Evolutionary conservation across 2,113 vertebrate genomes (phyloP).

Genomic region (Oreochromis niloticus): DNA sequence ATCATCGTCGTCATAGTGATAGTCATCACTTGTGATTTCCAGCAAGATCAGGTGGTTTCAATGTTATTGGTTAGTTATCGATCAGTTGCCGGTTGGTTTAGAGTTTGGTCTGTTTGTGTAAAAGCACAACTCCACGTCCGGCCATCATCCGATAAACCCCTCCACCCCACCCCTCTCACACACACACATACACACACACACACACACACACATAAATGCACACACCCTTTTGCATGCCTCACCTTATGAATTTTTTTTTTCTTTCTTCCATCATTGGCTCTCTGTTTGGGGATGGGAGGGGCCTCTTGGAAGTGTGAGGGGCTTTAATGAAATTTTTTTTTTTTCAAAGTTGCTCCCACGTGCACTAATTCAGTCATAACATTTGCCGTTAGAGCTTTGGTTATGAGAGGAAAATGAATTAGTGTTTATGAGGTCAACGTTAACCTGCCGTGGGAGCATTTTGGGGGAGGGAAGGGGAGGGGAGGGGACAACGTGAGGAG

Average conservation of each 20-base stretch:
- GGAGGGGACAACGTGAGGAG: not conserved
- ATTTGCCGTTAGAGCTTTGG: not conserved
- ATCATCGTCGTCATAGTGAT: slow-evolving; percentile 14
- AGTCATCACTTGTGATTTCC: slow-evolving; percentile 25
- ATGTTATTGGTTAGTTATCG: slow-evolving; percentile 47
- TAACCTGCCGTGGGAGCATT: not conserved
- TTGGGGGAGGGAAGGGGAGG: not conserved
- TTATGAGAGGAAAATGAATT: not conserved
- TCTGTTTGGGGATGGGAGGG: slow-evolving; percentile 35
- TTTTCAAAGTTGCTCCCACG: not conserved
- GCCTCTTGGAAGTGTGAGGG: slow-evolving; percentile 19
- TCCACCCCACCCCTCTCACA: not conserved
- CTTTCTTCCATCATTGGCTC: slow-evolving; percentile 35
- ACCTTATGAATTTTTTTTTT: slow-evolving; percentile 23
- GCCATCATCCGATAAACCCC: not conserved
- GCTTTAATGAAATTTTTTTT: not conserved
- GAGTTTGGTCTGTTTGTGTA: slow-evolving; percentile 59
- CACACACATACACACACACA: too few species aligned
- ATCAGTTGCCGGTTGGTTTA: slow-evolving; percentile 49
- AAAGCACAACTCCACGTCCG: slow-evolving; percentile 55
- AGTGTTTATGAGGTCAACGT: not conserved
- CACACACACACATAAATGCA: not conserved
- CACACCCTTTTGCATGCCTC: slow-evolving; percentile 43
- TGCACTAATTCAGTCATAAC: slow-evolving; percentile 9
- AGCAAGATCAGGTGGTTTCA: slow-evolving; percentile 37